A percentile compares a stretch with the other conserved stretches of the same genome.
These are phyloP conservation scores for Nymphalis urticae DNA, from an alignment of 2,888 invertebrate species.

Conservation along the genomic window DNA sequence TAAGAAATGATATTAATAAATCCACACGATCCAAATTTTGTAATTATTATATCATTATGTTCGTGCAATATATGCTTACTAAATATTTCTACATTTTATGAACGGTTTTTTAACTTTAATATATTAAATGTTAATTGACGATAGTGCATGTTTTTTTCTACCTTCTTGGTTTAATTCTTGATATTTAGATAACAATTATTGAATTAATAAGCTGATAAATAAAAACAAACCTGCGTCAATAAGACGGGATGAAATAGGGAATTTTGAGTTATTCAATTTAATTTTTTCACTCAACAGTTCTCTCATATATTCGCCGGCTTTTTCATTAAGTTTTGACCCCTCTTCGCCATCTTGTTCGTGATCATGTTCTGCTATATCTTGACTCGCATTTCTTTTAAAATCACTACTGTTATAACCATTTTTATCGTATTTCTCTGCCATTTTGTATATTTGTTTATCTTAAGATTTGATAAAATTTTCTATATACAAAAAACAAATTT, in stretches of 20 bases:
- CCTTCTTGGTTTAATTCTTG: too few species aligned
- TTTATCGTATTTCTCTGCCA: conserved; percentile 71
- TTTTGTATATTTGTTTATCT: conserved; percentile 36
- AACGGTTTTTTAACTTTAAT: too few species aligned
- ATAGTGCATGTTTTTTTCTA: too few species aligned
- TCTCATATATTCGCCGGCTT: conserved; percentile 89
- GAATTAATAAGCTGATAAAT: neutral
- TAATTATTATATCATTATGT: too few species aligned
- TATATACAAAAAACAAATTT: conserved; percentile 20
- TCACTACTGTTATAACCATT: conserved; percentile 75
- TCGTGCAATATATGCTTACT: too few species aligned
- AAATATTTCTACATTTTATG: too few species aligned
- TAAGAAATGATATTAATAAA: too few species aligned
- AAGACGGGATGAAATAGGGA: conserved; percentile 85
- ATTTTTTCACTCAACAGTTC: conserved; percentile 88
- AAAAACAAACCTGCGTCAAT: conserved; percentile 85
- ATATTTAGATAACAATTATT: too few species aligned
- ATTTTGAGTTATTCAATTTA: conserved; percentile 84
- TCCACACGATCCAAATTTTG: too few species aligned
- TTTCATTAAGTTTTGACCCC: conserved; percentile 83
- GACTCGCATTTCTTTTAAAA: conserved; percentile 71
- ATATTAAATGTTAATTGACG: too few species aligned
- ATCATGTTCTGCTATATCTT: conserved; percentile 50
- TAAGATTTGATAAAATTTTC: conserved; percentile 18
- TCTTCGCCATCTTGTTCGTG: conserved; percentile 80